Evolutionary conservation across 2,113 vertebrate species (phyloP), one percentile per base, ranked within the genome.

Genomic region (Laticauda colubrina): DNA sequence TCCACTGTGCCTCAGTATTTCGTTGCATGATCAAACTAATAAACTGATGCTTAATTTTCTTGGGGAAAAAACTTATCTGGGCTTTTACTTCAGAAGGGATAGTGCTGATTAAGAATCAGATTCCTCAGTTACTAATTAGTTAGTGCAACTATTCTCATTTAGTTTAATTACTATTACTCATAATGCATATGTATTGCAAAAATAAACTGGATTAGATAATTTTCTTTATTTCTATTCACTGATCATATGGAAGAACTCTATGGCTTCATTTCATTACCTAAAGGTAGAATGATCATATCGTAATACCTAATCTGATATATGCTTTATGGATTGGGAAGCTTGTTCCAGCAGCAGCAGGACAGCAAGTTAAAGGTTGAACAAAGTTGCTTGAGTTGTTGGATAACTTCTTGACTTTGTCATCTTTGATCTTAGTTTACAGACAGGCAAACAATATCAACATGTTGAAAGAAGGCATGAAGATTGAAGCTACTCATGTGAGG

Each of bases 381-480:
- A 23, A 3, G 26, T 89, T 57, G 20, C 53, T 34, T 51, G 53
- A 85, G 21, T 29, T 51, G 34, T 45, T 61, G 20, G 11, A 2
- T 10, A 45, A 51, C 39, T 48, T 11, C 21, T 56, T 88, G 11
- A 88, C 3, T 11, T 26, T 29, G 7, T 39, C 86, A 12, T 20
- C 26, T 94, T 1, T 14, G 90, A 0, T 0, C 12, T 57, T 23
- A 99, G 99, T 99, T 91, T 99, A 99, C 96, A 98, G 99, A 93
- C 99, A 99, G 94, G 99, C 99, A 61, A 99, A 97, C 96, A 99
- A 98, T 94, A 98, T 99, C 97, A 99, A 98, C 88, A 98, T 99
- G 97, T 96, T 99, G 24, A 99, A 99, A 95, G 98, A 99, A 1
- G 99, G 98, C 10, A 99, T 99, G 99, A 99, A 98, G 97, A 99